These are phyloP conservation scores for Helicoverpa armigera DNA, from an alignment of 1,140 invertebrate genomes.

Conservation along the genomic window DNA sequence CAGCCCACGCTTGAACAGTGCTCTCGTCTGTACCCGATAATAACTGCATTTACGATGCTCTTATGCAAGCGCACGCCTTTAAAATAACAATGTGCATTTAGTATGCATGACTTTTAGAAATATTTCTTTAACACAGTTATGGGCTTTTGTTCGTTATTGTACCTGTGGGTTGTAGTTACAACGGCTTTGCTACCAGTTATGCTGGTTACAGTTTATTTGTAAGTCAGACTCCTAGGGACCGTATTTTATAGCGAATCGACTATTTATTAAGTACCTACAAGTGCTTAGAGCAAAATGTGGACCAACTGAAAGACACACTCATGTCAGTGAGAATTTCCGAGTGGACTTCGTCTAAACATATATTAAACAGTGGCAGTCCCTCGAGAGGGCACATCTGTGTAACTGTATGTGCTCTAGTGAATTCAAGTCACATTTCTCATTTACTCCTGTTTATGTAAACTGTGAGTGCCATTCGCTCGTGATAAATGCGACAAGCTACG, in stretches of 20 bases:
- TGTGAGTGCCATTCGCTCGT: not conserved
- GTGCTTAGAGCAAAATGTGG: no score
- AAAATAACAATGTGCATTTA: conserved; percentile 36
- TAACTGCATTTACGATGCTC: conserved; percentile 28
- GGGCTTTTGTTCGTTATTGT: conserved; percentile 3
- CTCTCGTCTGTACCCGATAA: conserved; percentile 12
- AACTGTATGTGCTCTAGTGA: not conserved
- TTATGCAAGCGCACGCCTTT: conserved; percentile 14
- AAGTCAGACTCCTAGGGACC: no score
- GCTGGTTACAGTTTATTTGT: no score
- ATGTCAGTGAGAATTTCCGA: conserved; percentile 3
- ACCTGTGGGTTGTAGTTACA: not conserved
- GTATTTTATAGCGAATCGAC: no score
- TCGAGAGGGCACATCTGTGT: not conserved
- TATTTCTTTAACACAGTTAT: conserved; percentile 4
- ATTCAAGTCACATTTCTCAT: conserved; percentile 17
- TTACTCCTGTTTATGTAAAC: not conserved
- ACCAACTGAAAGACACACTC: not conserved
- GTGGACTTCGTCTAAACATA: not conserved
- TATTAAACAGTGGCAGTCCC: not conserved
- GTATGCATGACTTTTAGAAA: conserved; percentile 26
- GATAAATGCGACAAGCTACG: conserved; percentile 11
- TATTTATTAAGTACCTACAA: no score
- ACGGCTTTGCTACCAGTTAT: not conserved
- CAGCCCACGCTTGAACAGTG: conserved; percentile 8